Evolutionary conservation across 2,888 invertebrate species (phyloP), one percentile per base, ranked within the genome.

Genomic region (Catocala nupta): DNA sequence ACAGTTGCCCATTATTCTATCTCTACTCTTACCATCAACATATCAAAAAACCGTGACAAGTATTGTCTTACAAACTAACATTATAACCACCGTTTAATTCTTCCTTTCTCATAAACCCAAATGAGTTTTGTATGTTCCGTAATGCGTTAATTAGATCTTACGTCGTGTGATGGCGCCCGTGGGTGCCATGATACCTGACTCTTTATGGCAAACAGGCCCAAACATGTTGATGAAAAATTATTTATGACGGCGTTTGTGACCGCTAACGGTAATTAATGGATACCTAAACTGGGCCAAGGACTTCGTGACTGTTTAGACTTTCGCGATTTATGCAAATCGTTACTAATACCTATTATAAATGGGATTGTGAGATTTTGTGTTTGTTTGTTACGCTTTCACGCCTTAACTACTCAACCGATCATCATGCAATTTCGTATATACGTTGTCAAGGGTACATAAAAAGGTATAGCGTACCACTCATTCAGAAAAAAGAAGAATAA

Each of bases 71-170:
- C 4, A 25, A 25, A 25, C 25, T 25, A 4, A 25, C 4, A 25
- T 25, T 25, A 25, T 25, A 3, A 5, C 25, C 9, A 33, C 11
- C 3, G 36, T 7, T 39, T 54, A 34, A 60, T 51, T 55, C 16
- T 45, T 6, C 12, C 12, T 44, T 45, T 44, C 16, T 25, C 47
- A 56, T 48, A 47, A 56, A 52, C 16, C 34, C 45, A 33, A 45
- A 56, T 42, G 34, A 43, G 25, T 55, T 56, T n/a, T 55, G 51
- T 53, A 56, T 62, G 56, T 62, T 56, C 34, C 52, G 34, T 56
- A 42, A 62, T 48, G 25, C n/a, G 42, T 43, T 62, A 62, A 57
- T 57, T 13, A 34, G 34, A 44, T 57, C 62, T 47, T 52, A 53
- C 34, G 34, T 48, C 52, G 25, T n/a, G 7, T 9, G 1, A 43